A percentile compares a stretch with the other conserved stretches of the same genome.
phyloP scores from a whole-genome alignment of 2,797 vertebrate genomes.

The Avahi laniger region DNA sequence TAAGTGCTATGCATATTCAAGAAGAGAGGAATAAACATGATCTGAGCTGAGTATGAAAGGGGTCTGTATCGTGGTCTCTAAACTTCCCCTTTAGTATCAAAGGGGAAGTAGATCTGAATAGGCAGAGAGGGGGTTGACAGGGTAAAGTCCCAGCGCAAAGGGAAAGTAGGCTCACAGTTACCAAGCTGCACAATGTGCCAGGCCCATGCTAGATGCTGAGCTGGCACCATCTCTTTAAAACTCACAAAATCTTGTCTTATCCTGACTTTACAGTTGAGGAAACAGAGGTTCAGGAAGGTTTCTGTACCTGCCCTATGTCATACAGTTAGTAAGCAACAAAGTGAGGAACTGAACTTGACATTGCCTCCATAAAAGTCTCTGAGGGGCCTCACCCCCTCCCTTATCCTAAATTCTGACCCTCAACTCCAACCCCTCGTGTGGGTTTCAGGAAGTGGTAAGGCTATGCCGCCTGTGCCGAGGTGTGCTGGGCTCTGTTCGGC shows the following conservation, averaged over 20 bases:
- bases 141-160: background rate
- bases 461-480: conserved; percentile 75
- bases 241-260: background rate
- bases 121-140: background rate
- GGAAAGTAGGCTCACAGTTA: background rate
- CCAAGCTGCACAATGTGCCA: background rate
- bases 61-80: background rate
- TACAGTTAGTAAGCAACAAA: background rate
- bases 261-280: background rate
- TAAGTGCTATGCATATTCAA: background rate
- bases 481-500: conserved; percentile 74
- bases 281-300: background rate
- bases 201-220: background rate
- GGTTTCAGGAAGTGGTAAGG: conserved; percentile 74
- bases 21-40: background rate
- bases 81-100: background rate
- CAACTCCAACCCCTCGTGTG: background rate
- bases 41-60: background rate
- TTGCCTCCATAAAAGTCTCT: background rate
- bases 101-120: background rate
- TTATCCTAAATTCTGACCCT: background rate
- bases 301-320: background rate
- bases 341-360: background rate
- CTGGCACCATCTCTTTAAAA: background rate
- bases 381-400: too few species aligned